Evolutionary conservation across 37 sponge, comb jelly and placozoan species (phyloP).

Genomic region (Spongilla lacustris): DNA sequence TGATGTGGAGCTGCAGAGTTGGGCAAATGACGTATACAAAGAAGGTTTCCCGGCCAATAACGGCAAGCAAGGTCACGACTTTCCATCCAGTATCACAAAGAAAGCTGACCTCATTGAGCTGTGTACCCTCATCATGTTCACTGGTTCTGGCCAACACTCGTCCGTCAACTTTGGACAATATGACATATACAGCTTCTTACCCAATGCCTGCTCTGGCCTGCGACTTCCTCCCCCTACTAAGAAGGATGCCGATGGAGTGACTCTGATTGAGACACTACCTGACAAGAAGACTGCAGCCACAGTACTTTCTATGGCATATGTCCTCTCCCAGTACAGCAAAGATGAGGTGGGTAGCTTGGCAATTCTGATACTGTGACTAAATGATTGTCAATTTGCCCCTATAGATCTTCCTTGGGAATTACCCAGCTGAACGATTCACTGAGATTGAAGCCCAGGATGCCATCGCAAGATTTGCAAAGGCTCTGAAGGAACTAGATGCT

Average conservation of each 20-base stretch:
- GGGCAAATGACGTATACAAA: conserved; percentile 40
- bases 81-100: conserved; percentile 43
- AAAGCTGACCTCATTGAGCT: conserved; percentile 46
- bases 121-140: conserved; percentile 78
- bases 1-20: conserved; percentile 47
- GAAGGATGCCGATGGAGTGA: conserved; percentile 43
- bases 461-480: background rate
- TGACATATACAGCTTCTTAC: conserved; percentile 54
- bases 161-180: conserved; percentile 86
- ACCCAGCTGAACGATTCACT: background rate
- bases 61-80: conserved; percentile 41
- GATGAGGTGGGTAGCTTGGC: conserved; percentile 53
- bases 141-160: conserved; percentile 54
- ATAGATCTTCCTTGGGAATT: background rate
- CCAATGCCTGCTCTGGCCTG: conserved; percentile 74
- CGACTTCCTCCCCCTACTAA: conserved; percentile 50
- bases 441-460: background rate
- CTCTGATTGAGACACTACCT: conserved; percentile 54
- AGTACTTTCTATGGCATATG: background rate
- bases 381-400: background rate
- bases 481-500: conserved; percentile 12
- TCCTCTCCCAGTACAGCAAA: conserved; percentile 31
- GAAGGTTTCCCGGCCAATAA: conserved; percentile 41
- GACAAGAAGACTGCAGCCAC: conserved; percentile 4
- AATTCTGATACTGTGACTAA: no score